Base-by-base conservation (phyloP, 2,888 invertebrate species). In the Noctua comes region DNA sequence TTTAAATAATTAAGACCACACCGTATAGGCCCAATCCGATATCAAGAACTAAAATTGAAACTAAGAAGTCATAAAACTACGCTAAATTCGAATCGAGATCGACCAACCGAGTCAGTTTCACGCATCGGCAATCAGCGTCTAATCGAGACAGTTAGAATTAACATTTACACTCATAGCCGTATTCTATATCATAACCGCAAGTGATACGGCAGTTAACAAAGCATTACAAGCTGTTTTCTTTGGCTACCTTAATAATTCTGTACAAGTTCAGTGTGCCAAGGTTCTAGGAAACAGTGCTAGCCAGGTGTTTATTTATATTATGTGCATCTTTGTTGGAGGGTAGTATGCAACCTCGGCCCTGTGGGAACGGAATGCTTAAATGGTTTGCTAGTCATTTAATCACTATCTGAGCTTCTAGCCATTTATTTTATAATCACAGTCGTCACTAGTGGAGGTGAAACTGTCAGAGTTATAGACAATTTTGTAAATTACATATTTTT, bases 191-290 rank as follows among this genome's bases (percentile, higher is more conserved):
- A 24, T 62, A 40, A 43, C 69, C 54, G 31, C 69, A 69, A 62
- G 31, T 62, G n/a, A 36, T 73, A 64, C 27, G 18, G 69, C 36
- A 57, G 54, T 77, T 76, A 54, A 7, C 43, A 71, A 77, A 68
- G 70, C 57, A 66, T 79, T n/a, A 59, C 72, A 69, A 71, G 51
- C 36, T 27, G 72, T 72, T 78, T 83, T 70, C 72, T 75, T 83
- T 80, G 76, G 76, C 84, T 59, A 74, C 80, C 64, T 66, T 46
- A 73, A 73, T 64, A 77, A 77, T 77, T 75, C 66, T 77, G 68
- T 36, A 48, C 88, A 83, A 88, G 88, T 86, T 85, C 84, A 84
- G 21, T 84, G 84, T 88, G 89, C 88, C 88, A 88, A 89, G 86
- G 89, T 80, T 78, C 66, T 68, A 86, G 88, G 88, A 88, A 85